Conservation (phyloP, 2,888 invertebrate species). For the Slavum lentiscoides region DNA sequence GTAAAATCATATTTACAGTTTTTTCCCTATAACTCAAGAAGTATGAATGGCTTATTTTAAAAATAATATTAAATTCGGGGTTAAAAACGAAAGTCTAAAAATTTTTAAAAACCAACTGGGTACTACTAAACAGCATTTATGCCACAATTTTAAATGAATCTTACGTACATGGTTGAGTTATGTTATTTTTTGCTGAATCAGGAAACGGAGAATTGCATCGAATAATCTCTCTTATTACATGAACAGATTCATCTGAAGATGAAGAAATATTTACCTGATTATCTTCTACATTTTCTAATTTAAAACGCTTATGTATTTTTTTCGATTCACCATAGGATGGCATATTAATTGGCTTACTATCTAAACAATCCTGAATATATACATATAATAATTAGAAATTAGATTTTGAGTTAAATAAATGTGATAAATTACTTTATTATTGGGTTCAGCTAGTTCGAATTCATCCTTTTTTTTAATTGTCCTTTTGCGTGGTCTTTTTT, state of each 20-base stretch:
- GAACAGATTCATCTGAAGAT: background rate
- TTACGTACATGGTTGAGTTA: background rate
- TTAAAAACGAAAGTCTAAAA: too few species aligned
- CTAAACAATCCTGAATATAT: background rate
- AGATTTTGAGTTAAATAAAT: background rate
- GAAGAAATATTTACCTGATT: background rate
- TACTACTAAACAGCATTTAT: too few species aligned
- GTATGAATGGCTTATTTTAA: too few species aligned
- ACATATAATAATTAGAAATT: background rate
- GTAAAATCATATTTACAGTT: too few species aligned
- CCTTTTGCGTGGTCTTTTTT: constrained; percentile 31
- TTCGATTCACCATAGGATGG: background rate
- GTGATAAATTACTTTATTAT: constrained; percentile 18
- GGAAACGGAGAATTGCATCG: background rate
- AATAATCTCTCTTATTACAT: constrained; percentile 13
- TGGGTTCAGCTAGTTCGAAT: background rate
- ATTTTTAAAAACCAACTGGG: too few species aligned
- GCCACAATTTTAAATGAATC: background rate
- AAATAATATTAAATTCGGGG: too few species aligned
- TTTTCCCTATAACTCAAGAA: too few species aligned
- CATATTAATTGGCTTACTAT: background rate
- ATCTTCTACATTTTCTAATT: constrained; percentile 27
- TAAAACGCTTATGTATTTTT: constrained; percentile 39
- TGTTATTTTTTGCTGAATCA: background rate
- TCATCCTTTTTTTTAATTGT: constrained; percentile 31